Conservation (phyloP, 2,113 vertebrate genomes). For the Gobius niger region DNA sequence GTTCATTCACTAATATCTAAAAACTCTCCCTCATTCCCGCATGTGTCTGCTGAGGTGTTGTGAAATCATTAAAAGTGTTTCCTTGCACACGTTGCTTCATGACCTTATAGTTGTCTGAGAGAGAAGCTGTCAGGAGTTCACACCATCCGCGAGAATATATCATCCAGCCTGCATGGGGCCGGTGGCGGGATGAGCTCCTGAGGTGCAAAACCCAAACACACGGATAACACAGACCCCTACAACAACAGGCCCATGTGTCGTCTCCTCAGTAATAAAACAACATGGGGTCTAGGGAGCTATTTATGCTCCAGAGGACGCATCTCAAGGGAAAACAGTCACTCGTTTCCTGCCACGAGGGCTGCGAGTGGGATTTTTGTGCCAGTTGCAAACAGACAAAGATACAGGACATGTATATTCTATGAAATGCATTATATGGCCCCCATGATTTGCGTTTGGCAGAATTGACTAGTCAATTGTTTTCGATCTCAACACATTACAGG, state of each 20-base stretch:
- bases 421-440: too few species aligned
- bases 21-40: background rate
- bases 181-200: constrained; percentile 32
- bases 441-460: too few species aligned
- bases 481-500: too few species aligned
- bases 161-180: constrained; percentile 29
- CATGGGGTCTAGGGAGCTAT: constrained; percentile 13
- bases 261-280: constrained; percentile 42
- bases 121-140: constrained; percentile 34
- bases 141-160: constrained; percentile 35
- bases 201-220: constrained; percentile 52
- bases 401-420: too few species aligned
- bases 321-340: constrained; percentile 14
- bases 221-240: constrained; percentile 24
- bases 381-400: too few species aligned
- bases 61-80: background rate
- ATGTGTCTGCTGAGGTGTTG: background rate
- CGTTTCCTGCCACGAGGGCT: background rate
- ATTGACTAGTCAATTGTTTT: too few species aligned
- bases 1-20: background rate
- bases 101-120: constrained; percentile 14
- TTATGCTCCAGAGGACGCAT: background rate
- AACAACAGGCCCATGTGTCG: constrained; percentile 26
- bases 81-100: background rate
- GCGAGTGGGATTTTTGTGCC: background rate